Percentiles rank a stretch among this genome's conserved stretches.
These are phyloP conservation scores for Pipistrellus kuhlii DNA, from an alignment of 2,797 vertebrate genomes.

Conservation along the genomic window DNA sequence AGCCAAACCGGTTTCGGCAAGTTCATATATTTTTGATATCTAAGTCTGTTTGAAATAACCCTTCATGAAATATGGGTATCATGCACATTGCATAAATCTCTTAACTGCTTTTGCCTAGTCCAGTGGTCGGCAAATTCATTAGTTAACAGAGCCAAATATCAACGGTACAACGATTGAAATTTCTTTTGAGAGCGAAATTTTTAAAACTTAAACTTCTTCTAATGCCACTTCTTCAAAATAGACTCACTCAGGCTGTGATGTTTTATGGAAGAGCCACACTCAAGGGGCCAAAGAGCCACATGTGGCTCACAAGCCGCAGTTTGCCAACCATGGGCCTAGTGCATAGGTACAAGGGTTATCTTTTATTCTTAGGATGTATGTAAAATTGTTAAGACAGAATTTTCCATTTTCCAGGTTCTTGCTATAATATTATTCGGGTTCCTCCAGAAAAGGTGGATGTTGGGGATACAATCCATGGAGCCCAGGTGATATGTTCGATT, in stretches of 20 bases:
- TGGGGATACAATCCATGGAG: constrained; percentile 90
- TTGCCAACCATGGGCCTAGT: too few relatives aligned
- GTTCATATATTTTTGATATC: not conserved
- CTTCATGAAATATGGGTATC: not conserved
- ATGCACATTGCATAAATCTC: not conserved
- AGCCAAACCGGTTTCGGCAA: too few relatives aligned
- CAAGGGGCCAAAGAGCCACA: too few relatives aligned
- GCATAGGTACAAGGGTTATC: not conserved
- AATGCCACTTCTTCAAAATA: too few relatives aligned
- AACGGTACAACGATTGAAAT: too few relatives aligned
- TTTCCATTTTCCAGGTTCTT: constrained; percentile 88
- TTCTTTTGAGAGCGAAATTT: too few relatives aligned
- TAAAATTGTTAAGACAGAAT: constrained; percentile 40
- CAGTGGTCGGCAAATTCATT: too few relatives aligned
- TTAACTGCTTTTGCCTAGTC: constrained; percentile 29
- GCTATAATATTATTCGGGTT: constrained; percentile 93
- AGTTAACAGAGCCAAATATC: too few relatives aligned
- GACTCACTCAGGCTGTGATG: too few relatives aligned
- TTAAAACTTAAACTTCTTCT: too few relatives aligned
- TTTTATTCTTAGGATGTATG: constrained; percentile 53
- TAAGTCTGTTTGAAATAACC: constrained; percentile 25
- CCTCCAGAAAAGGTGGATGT: constrained; percentile 87
- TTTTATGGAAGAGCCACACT: too few relatives aligned
- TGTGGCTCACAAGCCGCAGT: too few relatives aligned
- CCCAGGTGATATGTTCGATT: constrained; percentile 92